phyloP scores from a whole-genome alignment of 2,113 vertebrate genomes.

The Hucho hucho region DNA sequence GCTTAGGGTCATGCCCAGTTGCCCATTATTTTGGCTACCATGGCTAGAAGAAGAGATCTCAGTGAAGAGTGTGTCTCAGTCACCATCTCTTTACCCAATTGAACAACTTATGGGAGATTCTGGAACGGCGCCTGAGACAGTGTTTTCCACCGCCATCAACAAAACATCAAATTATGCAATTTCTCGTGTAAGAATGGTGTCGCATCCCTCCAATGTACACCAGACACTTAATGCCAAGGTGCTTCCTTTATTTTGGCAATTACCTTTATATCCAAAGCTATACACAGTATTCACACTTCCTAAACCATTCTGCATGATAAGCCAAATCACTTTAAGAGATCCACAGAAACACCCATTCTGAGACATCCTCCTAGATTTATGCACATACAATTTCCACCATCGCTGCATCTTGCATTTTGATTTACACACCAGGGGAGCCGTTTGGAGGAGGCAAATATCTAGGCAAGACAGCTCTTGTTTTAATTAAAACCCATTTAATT shows the following conservation, averaged over 20 bases:
- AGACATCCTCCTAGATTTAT: constrained; percentile 40
- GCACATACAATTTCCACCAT: constrained; percentile 30
- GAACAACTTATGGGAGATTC: too few species aligned
- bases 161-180: too few species aligned
- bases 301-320: neutral
- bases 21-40: too few species aligned
- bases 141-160: too few species aligned
- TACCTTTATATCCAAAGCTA: neutral
- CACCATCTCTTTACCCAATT: too few species aligned
- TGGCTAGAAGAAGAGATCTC: too few species aligned
- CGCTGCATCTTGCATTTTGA: constrained; percentile 48
- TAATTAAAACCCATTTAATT: constrained; percentile 61
- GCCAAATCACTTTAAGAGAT: neutral
- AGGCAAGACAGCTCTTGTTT: constrained; percentile 54
- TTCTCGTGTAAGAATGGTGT: too few species aligned
- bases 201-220: neutral
- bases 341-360: neutral
- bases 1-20: too few species aligned
- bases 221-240: neutral
- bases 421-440: constrained; percentile 52
- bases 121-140: too few species aligned
- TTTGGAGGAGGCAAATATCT: constrained; percentile 40
- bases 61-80: too few species aligned
- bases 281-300: neutral
- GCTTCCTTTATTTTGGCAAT: too few species aligned